Percentiles rank a stretch among this genome's conserved stretches.
Conservation (phyloP, 2,113 vertebrate species). For the Sinosuthora webbiana region DNA sequence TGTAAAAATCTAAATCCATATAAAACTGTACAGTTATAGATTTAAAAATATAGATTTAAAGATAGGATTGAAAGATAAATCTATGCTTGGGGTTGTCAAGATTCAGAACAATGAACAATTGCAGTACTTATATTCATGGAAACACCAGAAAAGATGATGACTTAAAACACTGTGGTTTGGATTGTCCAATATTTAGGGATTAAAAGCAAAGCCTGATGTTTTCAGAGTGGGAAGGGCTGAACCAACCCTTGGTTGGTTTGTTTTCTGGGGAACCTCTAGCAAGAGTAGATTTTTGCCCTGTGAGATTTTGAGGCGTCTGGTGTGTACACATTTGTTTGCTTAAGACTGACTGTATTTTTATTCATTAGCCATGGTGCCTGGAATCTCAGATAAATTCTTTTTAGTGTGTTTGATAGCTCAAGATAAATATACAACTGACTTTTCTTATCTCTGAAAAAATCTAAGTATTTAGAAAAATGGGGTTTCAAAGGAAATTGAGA, state of each 20-base stretch:
- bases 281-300: background rate
- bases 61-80: background rate
- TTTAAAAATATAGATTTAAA: background rate
- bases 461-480: background rate
- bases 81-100: background rate
- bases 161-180: background rate
- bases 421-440: slow-evolving; percentile 37
- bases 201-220: background rate
- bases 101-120: background rate
- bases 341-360: slow-evolving; percentile 32
- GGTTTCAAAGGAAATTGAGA: slow-evolving; percentile 23
- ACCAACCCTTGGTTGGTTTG: background rate
- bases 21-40: background rate
- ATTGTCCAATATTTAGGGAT: background rate
- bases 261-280: background rate
- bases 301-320: background rate
- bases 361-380: slow-evolving; percentile 14
- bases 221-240: background rate
- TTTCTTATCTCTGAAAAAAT: slow-evolving; percentile 12
- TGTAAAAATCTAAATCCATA: background rate
- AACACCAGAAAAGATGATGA: background rate
- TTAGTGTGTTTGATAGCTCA: background rate
- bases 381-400: slow-evolving; percentile 3
- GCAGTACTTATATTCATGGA: background rate
- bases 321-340: background rate